phyloP scores from a whole-genome alignment of 2,888 invertebrate genomes.

The Eulithis testata region DNA sequence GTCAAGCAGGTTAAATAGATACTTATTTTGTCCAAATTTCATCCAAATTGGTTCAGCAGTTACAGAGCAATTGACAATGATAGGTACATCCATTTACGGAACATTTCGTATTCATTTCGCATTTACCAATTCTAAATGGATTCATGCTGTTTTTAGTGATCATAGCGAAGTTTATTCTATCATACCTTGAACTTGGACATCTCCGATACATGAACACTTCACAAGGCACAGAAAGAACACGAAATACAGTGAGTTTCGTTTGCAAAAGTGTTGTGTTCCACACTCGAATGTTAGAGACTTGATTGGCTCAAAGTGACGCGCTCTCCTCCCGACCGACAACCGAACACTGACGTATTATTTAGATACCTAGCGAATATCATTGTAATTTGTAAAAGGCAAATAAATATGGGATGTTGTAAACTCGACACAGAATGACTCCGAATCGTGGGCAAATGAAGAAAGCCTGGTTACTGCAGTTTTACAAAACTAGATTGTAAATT shows the following conservation, averaged over 20 bases:
- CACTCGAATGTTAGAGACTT: not conserved
- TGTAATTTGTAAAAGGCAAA: constrained; percentile 29
- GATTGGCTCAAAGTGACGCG: constrained; percentile 17
- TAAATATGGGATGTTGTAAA: constrained; percentile 24
- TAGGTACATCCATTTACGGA: not conserved
- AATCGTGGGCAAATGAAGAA: constrained; percentile 9
- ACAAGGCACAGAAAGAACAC: constrained; percentile 18
- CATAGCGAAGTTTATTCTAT: not conserved
- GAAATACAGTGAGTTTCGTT: not conserved
- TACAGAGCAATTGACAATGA: constrained; percentile 2
- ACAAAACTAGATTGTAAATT: not conserved
- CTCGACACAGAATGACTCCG: constrained; percentile 1
- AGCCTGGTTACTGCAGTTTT: not conserved
- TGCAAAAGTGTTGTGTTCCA: not conserved
- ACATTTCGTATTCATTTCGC: constrained; percentile 2
- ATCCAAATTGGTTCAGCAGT: not conserved
- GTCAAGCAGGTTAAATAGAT: too few relatives aligned
- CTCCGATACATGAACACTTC: constrained; percentile 34
- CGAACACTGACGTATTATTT: constrained; percentile 19
- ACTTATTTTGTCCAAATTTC: not conserved
- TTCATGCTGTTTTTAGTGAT: not conserved
- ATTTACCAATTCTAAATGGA: not conserved
- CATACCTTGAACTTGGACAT: constrained; percentile 44
- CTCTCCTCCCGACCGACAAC: constrained; percentile 7
- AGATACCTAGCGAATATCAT: constrained; percentile 20